A percentile compares a stretch with the other conserved stretches of the same genome.
Evolutionary conservation across 1,140 invertebrate genomes (phyloP).

Genomic region (Triops cancriformis): DNA sequence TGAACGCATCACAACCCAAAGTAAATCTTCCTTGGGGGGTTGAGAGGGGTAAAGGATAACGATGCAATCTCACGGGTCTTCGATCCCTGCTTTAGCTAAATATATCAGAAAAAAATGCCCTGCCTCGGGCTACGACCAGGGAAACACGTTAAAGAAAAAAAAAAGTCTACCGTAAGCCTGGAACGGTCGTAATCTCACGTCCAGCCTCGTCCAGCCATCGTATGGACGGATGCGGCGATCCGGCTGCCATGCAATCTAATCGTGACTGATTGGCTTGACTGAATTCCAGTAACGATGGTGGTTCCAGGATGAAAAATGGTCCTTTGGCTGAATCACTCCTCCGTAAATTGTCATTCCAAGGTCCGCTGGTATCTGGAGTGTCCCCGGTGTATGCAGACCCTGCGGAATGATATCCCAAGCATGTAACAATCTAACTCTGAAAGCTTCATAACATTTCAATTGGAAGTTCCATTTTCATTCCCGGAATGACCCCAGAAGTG

Average conservation of each 20-base stretch:
- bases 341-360: conserved; percentile 1
- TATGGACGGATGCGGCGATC: neutral
- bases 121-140: too few relatives aligned
- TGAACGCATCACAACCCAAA: too few relatives aligned
- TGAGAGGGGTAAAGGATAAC: too few relatives aligned
- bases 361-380: neutral
- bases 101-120: too few relatives aligned
- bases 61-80: too few relatives aligned
- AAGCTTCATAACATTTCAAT: too few relatives aligned
- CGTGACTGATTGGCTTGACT: conserved; percentile 12
- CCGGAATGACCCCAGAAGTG: too few relatives aligned
- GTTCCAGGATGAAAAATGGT: conserved; percentile 6
- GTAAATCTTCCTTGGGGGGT: too few relatives aligned
- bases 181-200: neutral
- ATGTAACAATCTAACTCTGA: neutral
- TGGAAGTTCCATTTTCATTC: too few relatives aligned
- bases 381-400: neutral
- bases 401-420: neutral
- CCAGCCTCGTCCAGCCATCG: conserved; percentile 8
- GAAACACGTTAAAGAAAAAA: neutral
- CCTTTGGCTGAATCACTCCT: neutral
- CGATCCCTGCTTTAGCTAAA: too few relatives aligned
- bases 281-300: neutral
- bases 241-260: conserved; percentile 8
- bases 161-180: neutral